These are phyloP conservation scores for Montipora cactus DNA, from an alignment of 64 coral and sea anemone genomes.

Conservation along the genomic window DNA sequence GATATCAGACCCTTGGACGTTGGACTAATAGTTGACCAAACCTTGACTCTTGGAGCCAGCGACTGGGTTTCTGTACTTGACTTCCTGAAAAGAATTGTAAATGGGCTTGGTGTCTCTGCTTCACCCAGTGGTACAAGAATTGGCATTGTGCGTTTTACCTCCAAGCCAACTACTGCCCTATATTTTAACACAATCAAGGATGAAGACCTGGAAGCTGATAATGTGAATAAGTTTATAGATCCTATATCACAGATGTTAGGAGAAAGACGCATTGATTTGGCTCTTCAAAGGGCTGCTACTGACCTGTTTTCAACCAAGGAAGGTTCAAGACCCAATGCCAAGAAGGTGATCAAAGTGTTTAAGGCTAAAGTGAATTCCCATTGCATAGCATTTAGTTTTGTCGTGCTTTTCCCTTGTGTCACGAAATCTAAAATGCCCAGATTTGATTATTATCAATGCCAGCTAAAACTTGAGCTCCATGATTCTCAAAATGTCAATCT, in stretches of 20 bases:
- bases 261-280: conserved; percentile 64
- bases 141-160: conserved; percentile 73
- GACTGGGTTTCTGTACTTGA: conserved; percentile 52
- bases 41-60: conserved; percentile 3
- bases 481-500: neutral
- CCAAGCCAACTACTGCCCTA: conserved; percentile 44
- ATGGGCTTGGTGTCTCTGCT: conserved; percentile 59
- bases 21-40: conserved; percentile 56
- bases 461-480: neutral
- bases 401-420: no score
- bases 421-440: no score
- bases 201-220: conserved; percentile 21
- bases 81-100: conserved; percentile 45
- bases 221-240: conserved; percentile 70
- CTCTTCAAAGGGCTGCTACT: conserved; percentile 59
- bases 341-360: conserved; percentile 26
- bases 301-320: conserved; percentile 58
- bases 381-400: neutral
- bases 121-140: conserved; percentile 57
- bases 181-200: conserved; percentile 61
- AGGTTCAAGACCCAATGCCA: conserved; percentile 62
- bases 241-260: conserved; percentile 61
- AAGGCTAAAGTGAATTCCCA: neutral
- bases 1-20: conserved; percentile 57
- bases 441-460: no score